Percentiles rank a stretch among this genome's conserved stretches.
Conservation (phyloP, 2,888 invertebrate species). For the Automeris io region DNA sequence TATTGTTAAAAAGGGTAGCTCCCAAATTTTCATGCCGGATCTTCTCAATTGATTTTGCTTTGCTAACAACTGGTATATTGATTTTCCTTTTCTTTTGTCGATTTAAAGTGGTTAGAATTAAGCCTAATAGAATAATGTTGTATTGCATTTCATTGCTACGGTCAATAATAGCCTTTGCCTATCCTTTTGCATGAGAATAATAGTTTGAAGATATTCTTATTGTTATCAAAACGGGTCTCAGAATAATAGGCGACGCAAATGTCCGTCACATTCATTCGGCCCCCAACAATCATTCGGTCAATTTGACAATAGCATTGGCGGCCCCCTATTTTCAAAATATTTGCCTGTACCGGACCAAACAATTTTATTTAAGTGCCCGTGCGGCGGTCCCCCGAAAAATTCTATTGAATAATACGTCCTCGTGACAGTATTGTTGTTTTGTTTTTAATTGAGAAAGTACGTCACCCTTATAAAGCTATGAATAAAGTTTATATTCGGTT, state of each 20-base stretch:
- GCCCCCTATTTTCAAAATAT: slow-evolving; percentile 70
- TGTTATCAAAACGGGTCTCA: background rate
- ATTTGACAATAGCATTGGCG: slow-evolving; percentile 59
- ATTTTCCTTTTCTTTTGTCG: too few relatives aligned
- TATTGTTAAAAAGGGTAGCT: too few relatives aligned
- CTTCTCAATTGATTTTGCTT: too few relatives aligned
- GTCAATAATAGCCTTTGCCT: too few relatives aligned
- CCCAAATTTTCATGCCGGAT: too few relatives aligned
- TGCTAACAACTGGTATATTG: too few relatives aligned
- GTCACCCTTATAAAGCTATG: background rate
- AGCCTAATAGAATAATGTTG: too few relatives aligned
- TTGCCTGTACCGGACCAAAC: slow-evolving; percentile 56
- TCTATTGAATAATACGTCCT: slow-evolving; percentile 68
- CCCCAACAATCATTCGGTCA: slow-evolving; percentile 66
- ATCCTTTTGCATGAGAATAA: too few relatives aligned
- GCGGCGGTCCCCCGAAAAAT: slow-evolving; percentile 43
- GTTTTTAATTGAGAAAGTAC: slow-evolving; percentile 2
- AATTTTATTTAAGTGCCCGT: slow-evolving; percentile 57
- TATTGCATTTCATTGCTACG: too few relatives aligned
- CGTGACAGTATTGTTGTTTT: slow-evolving; percentile 11
- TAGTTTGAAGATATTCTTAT: too few relatives aligned
- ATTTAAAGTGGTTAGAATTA: too few relatives aligned
- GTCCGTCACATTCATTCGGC: slow-evolving; percentile 32
- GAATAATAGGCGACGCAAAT: slow-evolving; percentile 21
- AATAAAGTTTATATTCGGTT: too few relatives aligned